These are phyloP conservation scores for Sceliomorpha sp. DNA, from an alignment of 2,888 invertebrate genomes.

Conservation along the genomic window DNA sequence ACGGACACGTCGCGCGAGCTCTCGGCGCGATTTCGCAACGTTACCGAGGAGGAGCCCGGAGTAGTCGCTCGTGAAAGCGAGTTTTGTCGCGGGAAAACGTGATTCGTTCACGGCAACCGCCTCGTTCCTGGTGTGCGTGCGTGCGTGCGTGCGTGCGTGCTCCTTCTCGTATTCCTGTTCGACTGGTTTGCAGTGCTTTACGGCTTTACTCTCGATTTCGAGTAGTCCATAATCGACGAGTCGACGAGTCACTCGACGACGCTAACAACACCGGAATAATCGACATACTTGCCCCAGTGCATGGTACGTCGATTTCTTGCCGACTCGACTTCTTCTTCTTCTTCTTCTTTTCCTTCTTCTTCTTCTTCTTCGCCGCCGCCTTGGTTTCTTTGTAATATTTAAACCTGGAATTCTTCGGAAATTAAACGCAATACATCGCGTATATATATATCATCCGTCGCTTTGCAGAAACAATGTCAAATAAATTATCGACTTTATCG, in stretches of 20 bases:
- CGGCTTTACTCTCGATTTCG: conserved; percentile 58
- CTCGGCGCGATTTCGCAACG: conserved; percentile 12
- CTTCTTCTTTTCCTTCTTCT: too few species aligned
- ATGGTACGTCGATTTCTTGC: conserved; percentile 13
- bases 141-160: conserved; percentile 62
- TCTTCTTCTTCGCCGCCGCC: too few species aligned
- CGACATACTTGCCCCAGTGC: conserved; percentile 45
- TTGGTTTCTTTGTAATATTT: too few species aligned
- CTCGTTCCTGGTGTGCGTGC: conserved; percentile 38
- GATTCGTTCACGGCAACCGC: conserved; percentile 42
- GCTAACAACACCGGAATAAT: conserved; percentile 56
- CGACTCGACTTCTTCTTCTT: not conserved
- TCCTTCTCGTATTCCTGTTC: conserved; percentile 48
- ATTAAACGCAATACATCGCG: too few species aligned
- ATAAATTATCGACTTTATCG: too few species aligned
- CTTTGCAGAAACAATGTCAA: too few species aligned
- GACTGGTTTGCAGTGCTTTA: conserved; percentile 56
- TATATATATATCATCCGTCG: too few species aligned
- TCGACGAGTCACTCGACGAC: conserved; percentile 52
- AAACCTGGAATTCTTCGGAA: too few species aligned
- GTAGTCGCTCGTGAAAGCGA: conserved; percentile 52
- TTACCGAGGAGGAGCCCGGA: conserved; percentile 26
- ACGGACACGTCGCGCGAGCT: too few species aligned
- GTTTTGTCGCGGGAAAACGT: conserved; percentile 55
- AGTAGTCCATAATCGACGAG: conserved; percentile 52